Evolutionary conservation across 2,888 invertebrate genomes (phyloP).

Genomic region (Patella ulyssiponensis): DNA sequence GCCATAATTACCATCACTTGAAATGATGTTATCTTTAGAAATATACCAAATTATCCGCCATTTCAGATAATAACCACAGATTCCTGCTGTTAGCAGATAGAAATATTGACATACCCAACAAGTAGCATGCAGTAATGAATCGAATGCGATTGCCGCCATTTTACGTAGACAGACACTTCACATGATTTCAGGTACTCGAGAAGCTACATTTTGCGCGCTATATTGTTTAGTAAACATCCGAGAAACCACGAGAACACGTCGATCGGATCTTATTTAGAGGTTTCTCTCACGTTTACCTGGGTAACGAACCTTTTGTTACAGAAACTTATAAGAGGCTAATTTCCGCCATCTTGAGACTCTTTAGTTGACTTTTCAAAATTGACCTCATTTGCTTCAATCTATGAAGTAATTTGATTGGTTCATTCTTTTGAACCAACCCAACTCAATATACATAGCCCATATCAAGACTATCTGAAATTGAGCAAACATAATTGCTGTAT

Average conservation of each 20-base stretch:
- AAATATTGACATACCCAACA: no score
- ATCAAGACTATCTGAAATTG: no score
- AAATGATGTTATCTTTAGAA: neutral
- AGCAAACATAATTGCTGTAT: no score
- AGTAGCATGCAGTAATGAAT: no score
- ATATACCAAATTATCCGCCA: constrained; percentile 2
- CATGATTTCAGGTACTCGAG: neutral
- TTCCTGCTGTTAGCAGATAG: neutral
- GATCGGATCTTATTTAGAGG: constrained; percentile 9
- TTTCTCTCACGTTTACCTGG: constrained; percentile 4
- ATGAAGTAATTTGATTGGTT: neutral
- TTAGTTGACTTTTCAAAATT: constrained; percentile 7
- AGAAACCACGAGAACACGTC: neutral
- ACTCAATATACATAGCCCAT: no score
- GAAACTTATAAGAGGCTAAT: neutral
- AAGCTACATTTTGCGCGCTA: neutral
- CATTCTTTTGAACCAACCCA: no score
- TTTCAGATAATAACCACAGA: neutral
- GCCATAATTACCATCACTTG: neutral
- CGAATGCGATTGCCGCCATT: no score
- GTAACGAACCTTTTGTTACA: constrained; percentile 5
- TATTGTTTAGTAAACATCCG: constrained; percentile 12
- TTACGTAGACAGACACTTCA: neutral
- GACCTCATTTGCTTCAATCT: constrained; percentile 1
- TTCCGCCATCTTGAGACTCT: constrained; percentile 12